These are phyloP conservation scores for Pipa parva DNA, from an alignment of 2,113 vertebrate genomes.

Conservation along the genomic window DNA sequence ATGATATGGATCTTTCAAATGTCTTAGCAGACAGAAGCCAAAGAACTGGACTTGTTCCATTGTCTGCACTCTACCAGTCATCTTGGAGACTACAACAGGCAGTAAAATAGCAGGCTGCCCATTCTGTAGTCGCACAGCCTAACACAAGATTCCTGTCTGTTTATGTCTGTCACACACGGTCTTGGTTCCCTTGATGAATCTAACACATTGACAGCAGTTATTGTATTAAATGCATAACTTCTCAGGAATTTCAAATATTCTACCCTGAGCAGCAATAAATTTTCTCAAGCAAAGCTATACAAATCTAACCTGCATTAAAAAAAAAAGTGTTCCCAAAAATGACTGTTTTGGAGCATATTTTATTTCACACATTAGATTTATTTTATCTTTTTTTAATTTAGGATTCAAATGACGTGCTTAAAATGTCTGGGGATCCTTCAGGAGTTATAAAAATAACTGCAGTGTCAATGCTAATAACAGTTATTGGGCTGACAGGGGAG, in stretches of 20 bases:
- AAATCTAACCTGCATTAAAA: background rate
- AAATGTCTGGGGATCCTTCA: no score
- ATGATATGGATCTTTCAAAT: conserved; percentile 15
- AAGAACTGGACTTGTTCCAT: conserved; percentile 18
- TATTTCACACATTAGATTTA: background rate
- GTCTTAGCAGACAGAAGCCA: conserved; percentile 19
- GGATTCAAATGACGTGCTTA: no score
- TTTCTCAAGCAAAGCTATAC: background rate
- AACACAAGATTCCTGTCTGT: conserved; percentile 28
- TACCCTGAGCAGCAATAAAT: conserved; percentile 3
- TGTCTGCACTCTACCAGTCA: conserved; percentile 9
- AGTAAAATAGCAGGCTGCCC: conserved; percentile 2
- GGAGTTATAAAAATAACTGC: no score
- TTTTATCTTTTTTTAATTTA: no score
- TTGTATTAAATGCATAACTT: conserved; percentile 8
- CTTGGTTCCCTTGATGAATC: conserved; percentile 17
- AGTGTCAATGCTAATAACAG: no score
- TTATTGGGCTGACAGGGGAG: no score
- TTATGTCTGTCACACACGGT: conserved; percentile 20
- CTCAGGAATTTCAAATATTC: conserved; percentile 7
- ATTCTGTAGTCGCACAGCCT: background rate
- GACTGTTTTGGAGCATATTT: background rate
- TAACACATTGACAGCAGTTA: conserved; percentile 24
- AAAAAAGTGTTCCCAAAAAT: background rate
- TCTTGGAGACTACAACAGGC: conserved; percentile 13